These are phyloP conservation scores for Beris morrisii DNA, from an alignment of 2,888 invertebrate genomes.

Conservation along the genomic window DNA sequence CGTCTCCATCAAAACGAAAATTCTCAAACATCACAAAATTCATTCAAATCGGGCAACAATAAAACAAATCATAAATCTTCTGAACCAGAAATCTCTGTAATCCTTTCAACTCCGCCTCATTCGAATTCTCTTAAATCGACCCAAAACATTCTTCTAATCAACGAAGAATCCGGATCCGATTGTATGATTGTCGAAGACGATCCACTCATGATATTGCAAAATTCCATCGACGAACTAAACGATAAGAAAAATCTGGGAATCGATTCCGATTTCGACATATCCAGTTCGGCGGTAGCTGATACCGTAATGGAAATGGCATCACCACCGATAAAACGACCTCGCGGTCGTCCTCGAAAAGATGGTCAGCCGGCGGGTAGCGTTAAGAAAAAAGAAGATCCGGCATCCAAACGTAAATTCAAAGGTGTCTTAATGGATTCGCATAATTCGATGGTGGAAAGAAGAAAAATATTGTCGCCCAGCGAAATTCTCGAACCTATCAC, in stretches of 20 bases:
- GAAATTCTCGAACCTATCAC: too few relatives aligned
- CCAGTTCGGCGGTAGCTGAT: conserved; percentile 31
- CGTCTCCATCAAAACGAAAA: conserved; percentile 7
- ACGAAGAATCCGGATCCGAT: conserved; percentile 57
- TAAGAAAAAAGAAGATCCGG: conserved; percentile 24
- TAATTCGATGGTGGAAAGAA: conserved; percentile 11
- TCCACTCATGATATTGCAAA: conserved; percentile 36
- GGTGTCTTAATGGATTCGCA: conserved; percentile 28
- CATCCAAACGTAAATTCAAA: conserved; percentile 26
- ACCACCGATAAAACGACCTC: conserved; percentile 35
- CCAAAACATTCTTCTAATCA: conserved; percentile 41
- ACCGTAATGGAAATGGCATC: conserved; percentile 11
- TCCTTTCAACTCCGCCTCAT: conserved; percentile 47
- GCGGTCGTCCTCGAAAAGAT: conserved; percentile 39
- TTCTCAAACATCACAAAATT: not conserved
- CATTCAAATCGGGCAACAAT: not conserved
- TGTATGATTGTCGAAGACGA: conserved; percentile 49
- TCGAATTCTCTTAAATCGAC: conserved; percentile 30
- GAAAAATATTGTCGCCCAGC: too few relatives aligned
- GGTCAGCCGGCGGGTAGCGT: conserved; percentile 36
- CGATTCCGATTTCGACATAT: conserved; percentile 38
- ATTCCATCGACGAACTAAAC: conserved; percentile 23
- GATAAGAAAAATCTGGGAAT: conserved; percentile 24
- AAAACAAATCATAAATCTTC: not conserved
- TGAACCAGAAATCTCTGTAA: conserved; percentile 56